phyloP scores from a whole-genome alignment of 2,797 vertebrate genomes.

The Etheostoma perlongum region DNA sequence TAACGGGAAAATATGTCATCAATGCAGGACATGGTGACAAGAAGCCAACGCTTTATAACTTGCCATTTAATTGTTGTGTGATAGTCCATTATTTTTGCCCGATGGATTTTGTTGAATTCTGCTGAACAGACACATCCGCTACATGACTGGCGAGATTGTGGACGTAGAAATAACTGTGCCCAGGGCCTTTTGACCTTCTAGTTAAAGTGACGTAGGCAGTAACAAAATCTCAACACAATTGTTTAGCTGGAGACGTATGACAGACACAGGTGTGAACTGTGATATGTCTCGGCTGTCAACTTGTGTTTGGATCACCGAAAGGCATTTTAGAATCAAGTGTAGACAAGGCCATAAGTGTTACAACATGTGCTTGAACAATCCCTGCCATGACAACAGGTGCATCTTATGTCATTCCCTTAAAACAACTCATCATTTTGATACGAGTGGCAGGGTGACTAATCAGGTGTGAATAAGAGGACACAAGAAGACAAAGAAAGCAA shows the following conservation, averaged over 20 bases:
- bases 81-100: no score
- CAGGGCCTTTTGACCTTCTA: not conserved
- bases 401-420: not conserved
- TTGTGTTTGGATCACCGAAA: not conserved
- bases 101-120: no score
- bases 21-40: no score
- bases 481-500: constrained; percentile 3
- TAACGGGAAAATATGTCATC: no score
- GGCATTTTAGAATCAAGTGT: no score
- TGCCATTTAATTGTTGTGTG: no score
- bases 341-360: no score
- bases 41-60: no score
- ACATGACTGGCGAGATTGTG: no score
- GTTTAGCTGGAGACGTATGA: not conserved
- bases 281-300: not conserved
- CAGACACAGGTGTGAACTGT: not conserved
- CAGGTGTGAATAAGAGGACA: not conserved
- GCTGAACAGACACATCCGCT: no score
- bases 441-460: constrained; percentile 13
- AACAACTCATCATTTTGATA: not conserved
- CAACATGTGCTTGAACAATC: not conserved
- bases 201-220: no score
- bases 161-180: no score
- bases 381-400: constrained; percentile 6
- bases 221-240: not conserved